phyloP scores from a whole-genome alignment of 2,797 vertebrate genomes.

The Zalophus californianus region DNA sequence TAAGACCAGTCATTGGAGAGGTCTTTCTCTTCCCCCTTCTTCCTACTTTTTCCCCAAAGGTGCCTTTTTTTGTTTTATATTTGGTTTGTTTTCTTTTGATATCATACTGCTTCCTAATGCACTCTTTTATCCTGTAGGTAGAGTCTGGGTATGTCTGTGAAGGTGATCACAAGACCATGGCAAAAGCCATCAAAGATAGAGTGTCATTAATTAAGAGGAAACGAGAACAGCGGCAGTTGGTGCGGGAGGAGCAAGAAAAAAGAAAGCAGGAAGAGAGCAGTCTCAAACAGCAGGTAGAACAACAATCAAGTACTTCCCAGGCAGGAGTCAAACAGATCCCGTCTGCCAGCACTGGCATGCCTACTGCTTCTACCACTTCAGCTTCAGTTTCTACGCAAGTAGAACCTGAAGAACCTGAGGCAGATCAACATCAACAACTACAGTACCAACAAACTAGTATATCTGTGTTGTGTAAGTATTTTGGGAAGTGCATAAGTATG shows the following conservation, averaged over 20 bases:
- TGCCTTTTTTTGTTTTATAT: conserved; percentile 6
- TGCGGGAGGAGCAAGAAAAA: conserved; percentile 96
- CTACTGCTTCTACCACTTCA: conserved; percentile 84
- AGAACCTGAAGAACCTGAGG: conserved; percentile 94
- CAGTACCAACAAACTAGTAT: conserved; percentile 90
- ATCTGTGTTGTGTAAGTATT: conserved; percentile 91
- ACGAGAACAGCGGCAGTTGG: conserved; percentile 95
- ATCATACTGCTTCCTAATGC: conserved; percentile 6
- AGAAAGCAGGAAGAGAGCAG: conserved; percentile 93
- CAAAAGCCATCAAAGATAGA: conserved; percentile 98
- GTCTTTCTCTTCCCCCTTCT: background rate
- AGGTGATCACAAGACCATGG: conserved; percentile 99
- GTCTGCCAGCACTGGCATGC: conserved; percentile 75
- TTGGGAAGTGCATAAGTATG: background rate
- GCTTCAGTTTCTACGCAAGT: conserved; percentile 90
- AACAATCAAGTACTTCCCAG: conserved; percentile 88
- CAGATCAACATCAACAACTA: conserved; percentile 93
- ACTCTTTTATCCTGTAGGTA: conserved; percentile 89
- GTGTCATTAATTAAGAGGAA: conserved; percentile 97
- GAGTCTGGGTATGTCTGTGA: conserved; percentile 99
- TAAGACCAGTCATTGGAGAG: background rate
- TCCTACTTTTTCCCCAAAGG: background rate
- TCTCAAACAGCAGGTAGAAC: conserved; percentile 88
- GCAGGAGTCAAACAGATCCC: conserved; percentile 85
- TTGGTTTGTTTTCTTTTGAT: conserved; percentile 45